Base-by-base conservation (phyloP, 2,113 vertebrate species). In the Cyprichromis sp. region DNA sequence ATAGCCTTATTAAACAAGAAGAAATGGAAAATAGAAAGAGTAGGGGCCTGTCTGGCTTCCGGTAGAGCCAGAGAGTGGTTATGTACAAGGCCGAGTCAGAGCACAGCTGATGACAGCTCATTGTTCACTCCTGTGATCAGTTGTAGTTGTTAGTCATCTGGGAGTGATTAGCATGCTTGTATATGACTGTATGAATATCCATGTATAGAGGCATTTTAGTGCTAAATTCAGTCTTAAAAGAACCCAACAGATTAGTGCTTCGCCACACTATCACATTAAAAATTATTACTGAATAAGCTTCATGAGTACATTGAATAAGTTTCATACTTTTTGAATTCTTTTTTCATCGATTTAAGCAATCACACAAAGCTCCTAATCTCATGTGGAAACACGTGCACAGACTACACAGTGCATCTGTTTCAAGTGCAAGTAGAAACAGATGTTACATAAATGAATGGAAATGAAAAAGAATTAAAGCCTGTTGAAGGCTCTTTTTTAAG, bases 171-270 rank as follows among this genome's bases (percentile, higher is more conserved):
- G 73, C 82, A 92, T 92, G 86, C 82, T 76, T 54, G 38, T 63
- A 38, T 86, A 86, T 93, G 86, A 88, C 45, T 87, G 26, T 82
- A 87, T 57, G 21, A 84, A 88, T 12, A 73, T 21, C 84, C 86
- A 83, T 76, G 82, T 81, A 71, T 31, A 17, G 24, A 79, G 50
- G 79, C 16, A 9, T 26, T 59, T 84, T 89, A 21, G 29, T 21
- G 17, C 47, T 47, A 40, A 79, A 82, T 84, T 59, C 31, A 73
- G 45, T 81, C 45, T 54, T 80, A 82, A 16, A 79, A 55, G 80
- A 73, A 31, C 80, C 87, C 54, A 79, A 80, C 4, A 29, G 83
- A 83, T 81, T 57, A 73, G 34, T 50, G n/a, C 34, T 81, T 11
- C 9, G 24, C 26, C n/a, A 57, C 61, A 38, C 16, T 7, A 7